phyloP scores from a whole-genome alignment of 2,888 invertebrate genomes.

The Trimorus sp. region DNA sequence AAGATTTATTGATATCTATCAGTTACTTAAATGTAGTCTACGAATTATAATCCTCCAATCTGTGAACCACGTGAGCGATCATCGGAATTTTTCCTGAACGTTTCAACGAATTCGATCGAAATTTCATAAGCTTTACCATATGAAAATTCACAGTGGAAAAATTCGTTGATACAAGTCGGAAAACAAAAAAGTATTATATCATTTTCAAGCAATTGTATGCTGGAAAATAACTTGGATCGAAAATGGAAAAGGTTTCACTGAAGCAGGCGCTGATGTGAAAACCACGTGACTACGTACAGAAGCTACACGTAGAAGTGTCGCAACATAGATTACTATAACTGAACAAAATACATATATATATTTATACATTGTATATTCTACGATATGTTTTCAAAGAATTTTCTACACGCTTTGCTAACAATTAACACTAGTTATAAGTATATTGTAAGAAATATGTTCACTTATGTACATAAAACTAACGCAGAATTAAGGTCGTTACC shows the following conservation, averaged over 20 bases:
- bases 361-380: constrained; percentile 44
- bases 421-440: constrained; percentile 50
- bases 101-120: too few species aligned
- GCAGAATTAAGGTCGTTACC: constrained; percentile 28
- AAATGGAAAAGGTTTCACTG: background rate
- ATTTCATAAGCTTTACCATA: too few species aligned
- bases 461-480: constrained; percentile 41
- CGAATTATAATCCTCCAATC: too few species aligned
- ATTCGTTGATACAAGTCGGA: too few species aligned
- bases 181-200: too few species aligned
- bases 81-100: too few species aligned
- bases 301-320: constrained; percentile 13
- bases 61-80: too few species aligned
- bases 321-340: constrained; percentile 33
- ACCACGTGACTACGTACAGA: background rate
- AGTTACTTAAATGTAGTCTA: too few species aligned
- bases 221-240: too few species aligned
- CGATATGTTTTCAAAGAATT: constrained; percentile 31
- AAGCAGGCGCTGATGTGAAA: background rate
- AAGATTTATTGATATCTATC: too few species aligned
- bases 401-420: constrained; percentile 54
- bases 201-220: too few species aligned
- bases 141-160: too few species aligned
- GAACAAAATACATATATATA: constrained; percentile 39
- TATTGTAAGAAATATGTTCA: constrained; percentile 30